Conservation (phyloP, 2,113 vertebrate species). For the Aix galericulata region DNA sequence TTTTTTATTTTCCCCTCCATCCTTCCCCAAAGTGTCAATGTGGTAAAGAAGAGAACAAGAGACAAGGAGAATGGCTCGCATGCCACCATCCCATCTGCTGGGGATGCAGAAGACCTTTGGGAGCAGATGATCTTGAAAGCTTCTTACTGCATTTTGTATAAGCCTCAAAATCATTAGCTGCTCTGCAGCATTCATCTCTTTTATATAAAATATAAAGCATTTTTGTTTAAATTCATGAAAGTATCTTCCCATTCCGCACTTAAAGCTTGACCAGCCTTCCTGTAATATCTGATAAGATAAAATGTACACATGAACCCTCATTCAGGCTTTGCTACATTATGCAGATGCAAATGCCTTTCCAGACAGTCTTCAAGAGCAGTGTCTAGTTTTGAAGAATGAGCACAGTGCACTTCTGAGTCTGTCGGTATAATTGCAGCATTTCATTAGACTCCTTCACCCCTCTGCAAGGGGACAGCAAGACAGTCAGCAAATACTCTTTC, state of each 20-base stretch:
- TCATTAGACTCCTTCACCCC: neutral
- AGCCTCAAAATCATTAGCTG: neutral
- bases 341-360: slow-evolving; percentile 13
- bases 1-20: neutral
- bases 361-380: slow-evolving; percentile 23
- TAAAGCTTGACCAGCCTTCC: neutral
- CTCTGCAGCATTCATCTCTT: fast-evolving
- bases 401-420: slow-evolving; percentile 7
- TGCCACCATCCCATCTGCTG: neutral
- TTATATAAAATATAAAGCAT: neutral
- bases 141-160: neutral
- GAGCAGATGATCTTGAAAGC: neutral
- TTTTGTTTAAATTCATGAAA: neutral
- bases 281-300: neutral
- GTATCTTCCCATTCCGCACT: neutral
- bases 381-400: slow-evolving; percentile 28
- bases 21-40: neutral
- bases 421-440: neutral
- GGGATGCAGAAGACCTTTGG: neutral
- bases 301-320: neutral
- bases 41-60: slow-evolving; percentile 27
- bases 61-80: neutral
- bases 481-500: neutral
- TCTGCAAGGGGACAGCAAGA: neutral
- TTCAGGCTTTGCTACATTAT: neutral